phyloP scores from a whole-genome alignment of 2,888 invertebrate species.

The Pinctada fucata region DNA sequence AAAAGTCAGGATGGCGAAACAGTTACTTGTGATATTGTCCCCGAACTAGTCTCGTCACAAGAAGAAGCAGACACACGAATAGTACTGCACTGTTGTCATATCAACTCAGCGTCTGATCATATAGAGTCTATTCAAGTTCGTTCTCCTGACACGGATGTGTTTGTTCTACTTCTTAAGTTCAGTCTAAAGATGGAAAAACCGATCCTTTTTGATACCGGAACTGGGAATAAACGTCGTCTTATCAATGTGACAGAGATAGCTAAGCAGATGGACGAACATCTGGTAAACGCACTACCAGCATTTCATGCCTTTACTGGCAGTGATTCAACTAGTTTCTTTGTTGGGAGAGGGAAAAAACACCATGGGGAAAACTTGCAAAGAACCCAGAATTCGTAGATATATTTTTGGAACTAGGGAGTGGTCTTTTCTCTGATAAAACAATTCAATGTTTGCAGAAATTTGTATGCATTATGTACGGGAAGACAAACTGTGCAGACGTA shows the following conservation, averaged over 20 bases:
- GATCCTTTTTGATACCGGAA: slow-evolving; percentile 34
- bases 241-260: slow-evolving; percentile 33
- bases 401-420: neutral
- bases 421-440: neutral
- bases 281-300: slow-evolving; percentile 23
- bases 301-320: slow-evolving; percentile 39
- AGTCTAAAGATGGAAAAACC: slow-evolving; percentile 6
- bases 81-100: slow-evolving; percentile 28
- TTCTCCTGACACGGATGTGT: slow-evolving; percentile 42
- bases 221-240: slow-evolving; percentile 24
- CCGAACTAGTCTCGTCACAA: slow-evolving; percentile 33
- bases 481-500: neutral
- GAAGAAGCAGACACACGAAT: slow-evolving; percentile 34
- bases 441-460: neutral
- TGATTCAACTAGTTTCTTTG: slow-evolving; percentile 37
- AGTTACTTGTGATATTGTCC: slow-evolving; percentile 9
- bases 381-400: neutral
- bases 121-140: slow-evolving; percentile 32
- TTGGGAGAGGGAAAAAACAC: slow-evolving; percentile 28
- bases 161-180: slow-evolving; percentile 40
- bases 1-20: slow-evolving; percentile 17
- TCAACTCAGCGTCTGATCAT: slow-evolving; percentile 21
- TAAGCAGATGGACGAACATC: neutral
- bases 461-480: neutral
- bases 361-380: slow-evolving; percentile 1